phyloP scores from a whole-genome alignment of 2,888 invertebrate genomes.

The Cerastis rubricosa region DNA sequence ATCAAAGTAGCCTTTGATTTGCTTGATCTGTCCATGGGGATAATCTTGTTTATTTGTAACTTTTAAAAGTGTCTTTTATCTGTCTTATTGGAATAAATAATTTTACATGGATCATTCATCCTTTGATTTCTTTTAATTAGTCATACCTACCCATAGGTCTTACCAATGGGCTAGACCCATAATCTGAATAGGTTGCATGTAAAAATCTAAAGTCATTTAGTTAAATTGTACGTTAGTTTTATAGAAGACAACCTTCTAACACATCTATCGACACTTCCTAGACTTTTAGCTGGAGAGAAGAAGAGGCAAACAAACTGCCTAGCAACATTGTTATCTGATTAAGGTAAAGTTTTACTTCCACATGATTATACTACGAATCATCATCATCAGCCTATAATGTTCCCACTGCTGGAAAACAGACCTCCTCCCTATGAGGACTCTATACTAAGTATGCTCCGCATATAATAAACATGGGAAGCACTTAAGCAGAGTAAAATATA shows the following conservation, averaged over 20 bases:
- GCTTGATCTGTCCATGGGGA: background rate
- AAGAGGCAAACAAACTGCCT: background rate
- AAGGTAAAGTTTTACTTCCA: background rate
- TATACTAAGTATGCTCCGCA: background rate
- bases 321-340: background rate
- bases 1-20: background rate
- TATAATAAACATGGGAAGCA: background rate
- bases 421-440: no score
- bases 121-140: background rate
- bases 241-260: background rate
- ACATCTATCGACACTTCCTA: background rate
- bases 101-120: background rate
- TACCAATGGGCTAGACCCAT: no score
- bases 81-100: background rate
- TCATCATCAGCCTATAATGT: no score
- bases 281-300: background rate
- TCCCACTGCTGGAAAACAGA: no score
- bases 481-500: conserved; percentile 15
- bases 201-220: background rate
- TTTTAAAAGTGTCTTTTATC: background rate
- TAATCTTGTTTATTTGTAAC: background rate
- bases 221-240: background rate
- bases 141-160: background rate
- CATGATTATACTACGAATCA: no score
- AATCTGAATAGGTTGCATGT: background rate